Conservation (phyloP, 2,113 vertebrate genomes). For the Odontesthes bonariensis region DNA sequence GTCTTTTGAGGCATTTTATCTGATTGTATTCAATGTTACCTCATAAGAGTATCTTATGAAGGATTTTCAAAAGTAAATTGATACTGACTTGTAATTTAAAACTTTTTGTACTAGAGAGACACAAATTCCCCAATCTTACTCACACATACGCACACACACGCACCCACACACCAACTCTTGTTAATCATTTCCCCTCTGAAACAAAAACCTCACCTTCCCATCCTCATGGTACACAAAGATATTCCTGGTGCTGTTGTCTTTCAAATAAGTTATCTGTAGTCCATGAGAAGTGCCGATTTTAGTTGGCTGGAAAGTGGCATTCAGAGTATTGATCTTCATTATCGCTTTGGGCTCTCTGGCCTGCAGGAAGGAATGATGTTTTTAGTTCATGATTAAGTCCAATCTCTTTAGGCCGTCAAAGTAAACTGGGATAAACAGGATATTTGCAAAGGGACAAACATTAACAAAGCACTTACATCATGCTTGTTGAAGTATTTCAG, state of each 20-base stretch:
- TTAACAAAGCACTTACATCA: constrained; percentile 84
- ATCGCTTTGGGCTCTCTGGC: constrained; percentile 95
- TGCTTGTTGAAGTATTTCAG: constrained; percentile 97
- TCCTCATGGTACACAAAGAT: constrained; percentile 97
- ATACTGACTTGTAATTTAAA: constrained; percentile 11
- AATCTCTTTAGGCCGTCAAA: background rate
- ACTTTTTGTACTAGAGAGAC: constrained; percentile 41
- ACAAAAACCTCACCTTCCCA: constrained; percentile 87
- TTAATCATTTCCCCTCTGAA: background rate
- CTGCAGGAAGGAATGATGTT: constrained; percentile 72
- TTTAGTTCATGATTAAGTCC: background rate
- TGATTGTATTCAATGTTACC: background rate
- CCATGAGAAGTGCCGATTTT: constrained; percentile 93
- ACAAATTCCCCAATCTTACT: background rate
- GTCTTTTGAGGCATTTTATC: too few species aligned
- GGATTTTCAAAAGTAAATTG: background rate
- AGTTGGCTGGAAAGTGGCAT: constrained; percentile 93
- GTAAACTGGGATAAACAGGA: background rate
- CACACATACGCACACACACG: background rate
- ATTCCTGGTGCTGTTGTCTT: constrained; percentile 97
- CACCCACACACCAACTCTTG: background rate
- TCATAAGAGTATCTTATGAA: background rate
- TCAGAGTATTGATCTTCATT: constrained; percentile 93
- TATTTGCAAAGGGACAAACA: background rate
- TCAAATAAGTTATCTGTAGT: constrained; percentile 95